phyloP scores from a whole-genome alignment of 2,888 invertebrate species.

The Glyphotaelius pellucidus region DNA sequence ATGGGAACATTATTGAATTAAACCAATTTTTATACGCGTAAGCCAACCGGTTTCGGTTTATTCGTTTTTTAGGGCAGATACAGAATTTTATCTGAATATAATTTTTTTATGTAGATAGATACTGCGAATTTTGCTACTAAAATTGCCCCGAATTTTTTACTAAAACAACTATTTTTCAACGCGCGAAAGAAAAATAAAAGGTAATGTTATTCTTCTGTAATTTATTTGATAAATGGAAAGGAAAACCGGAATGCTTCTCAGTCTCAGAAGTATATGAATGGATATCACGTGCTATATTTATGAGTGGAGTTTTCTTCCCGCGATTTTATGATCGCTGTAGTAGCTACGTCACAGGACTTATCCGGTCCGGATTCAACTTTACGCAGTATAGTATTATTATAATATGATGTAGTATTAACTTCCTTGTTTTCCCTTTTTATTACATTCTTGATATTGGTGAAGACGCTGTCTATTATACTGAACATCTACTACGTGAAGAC shows the following conservation, averaged over 20 bases:
- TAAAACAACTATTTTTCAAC: too few relatives aligned
- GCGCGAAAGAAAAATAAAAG: background rate
- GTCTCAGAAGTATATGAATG: slow-evolving; percentile 52
- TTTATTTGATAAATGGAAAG: slow-evolving; percentile 53
- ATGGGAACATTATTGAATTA: too few relatives aligned
- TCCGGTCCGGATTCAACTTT: background rate
- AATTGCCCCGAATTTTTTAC: background rate
- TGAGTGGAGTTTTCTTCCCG: slow-evolving; percentile 48
- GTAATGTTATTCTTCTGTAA: background rate
- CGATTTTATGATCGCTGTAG: background rate
- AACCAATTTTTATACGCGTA: too few relatives aligned
- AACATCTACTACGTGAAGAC: background rate
- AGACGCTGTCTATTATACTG: background rate
- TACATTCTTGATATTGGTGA: background rate
- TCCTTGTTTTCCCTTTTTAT: background rate
- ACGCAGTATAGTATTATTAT: background rate
- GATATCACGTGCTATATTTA: slow-evolving; percentile 55
- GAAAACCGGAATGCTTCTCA: slow-evolving; percentile 57
- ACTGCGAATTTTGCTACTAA: background rate
- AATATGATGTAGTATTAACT: background rate
- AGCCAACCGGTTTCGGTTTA: too few relatives aligned
- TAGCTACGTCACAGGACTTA: background rate
- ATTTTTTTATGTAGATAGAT: background rate
- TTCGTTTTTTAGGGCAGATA: too few relatives aligned
- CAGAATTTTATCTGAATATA: background rate